These are phyloP conservation scores for Brachyrhaphis roseni DNA, from an alignment of 2,797 vertebrate species.

Conservation along the genomic window DNA sequence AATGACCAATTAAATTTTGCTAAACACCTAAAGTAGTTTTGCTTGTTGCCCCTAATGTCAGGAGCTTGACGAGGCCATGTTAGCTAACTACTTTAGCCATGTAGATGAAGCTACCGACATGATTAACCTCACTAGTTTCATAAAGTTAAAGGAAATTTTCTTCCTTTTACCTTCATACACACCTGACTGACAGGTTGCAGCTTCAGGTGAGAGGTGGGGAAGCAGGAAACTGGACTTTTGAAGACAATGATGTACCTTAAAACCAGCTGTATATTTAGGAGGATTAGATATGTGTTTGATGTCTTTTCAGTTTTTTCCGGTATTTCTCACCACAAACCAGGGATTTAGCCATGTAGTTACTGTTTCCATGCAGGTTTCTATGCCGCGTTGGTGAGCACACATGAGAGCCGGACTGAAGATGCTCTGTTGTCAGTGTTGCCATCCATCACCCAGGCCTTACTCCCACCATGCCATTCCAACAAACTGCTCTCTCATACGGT, in stretches of 20 bases:
- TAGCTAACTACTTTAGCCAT: background rate
- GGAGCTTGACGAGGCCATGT: background rate
- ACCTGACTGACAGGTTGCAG: background rate
- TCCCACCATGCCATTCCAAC: slow-evolving; percentile 61
- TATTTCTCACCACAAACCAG: background rate
- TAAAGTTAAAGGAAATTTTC: background rate
- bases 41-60: too few species aligned
- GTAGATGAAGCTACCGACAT: background rate
- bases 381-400: background rate
- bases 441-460: slow-evolving; percentile 69
- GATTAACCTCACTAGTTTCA: background rate
- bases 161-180: background rate
- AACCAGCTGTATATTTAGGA: background rate
- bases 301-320: background rate
- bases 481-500: slow-evolving; percentile 51
- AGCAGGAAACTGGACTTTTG: background rate
- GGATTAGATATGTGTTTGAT: background rate
- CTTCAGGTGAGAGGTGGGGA: background rate
- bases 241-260: background rate
- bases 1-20: background rate
- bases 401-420: slow-evolving; percentile 70
- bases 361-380: background rate
- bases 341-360: background rate
- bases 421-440: slow-evolving; percentile 67
- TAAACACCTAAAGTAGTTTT: background rate